Base-by-base conservation (phyloP, 2,888 invertebrate genomes). In the Bombyx huttoni region DNA sequence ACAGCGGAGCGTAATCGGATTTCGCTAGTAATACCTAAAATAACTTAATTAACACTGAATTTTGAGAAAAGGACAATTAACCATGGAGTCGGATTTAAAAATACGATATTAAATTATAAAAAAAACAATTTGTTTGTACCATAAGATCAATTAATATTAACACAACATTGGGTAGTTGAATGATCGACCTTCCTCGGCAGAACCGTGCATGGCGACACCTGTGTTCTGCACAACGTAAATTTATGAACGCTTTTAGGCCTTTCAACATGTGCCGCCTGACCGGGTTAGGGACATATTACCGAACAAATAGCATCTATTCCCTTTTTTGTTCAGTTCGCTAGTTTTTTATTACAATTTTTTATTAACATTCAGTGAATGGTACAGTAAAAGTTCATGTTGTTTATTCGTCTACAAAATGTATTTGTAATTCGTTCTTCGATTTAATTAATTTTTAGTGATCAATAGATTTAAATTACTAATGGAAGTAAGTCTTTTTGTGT, bases 181-280 rank as follows among this genome's bases (percentile, higher is more conserved):
- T 59, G 68, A 67, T 66, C 73, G 75, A 74, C 74, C 75, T 72
- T 68, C 69, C 66, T 63, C 63, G 61, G 64, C 60, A 60, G 61
- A 60, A 64, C 61, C 61, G 68, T 73, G 68, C 71, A 75, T 67
- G 69, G 70, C 66, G 70, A 70, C 84, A 86, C 78, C 83, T 85
- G 85, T 68, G 79, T 68, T 75, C 73, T 75, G 69, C 72, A 69
- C 70, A 68, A 75, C 73, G 69, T 70, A 77, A 86, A 87, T 86
- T 87, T 87, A 86, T 86, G 85, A 81, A 82, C 72, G 81, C 81
- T 81, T 79, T 83, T 75, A 82, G 73, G 70, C 79, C 84, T 85
- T 78, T 81, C 80, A 84, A 73, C 83, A 77, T 78, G 75, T 79
- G 83, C 84, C 83, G 86, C 83, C 87, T 88, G 86, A 86, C 87